Conservation (phyloP, 1,140 invertebrate species). For the Pachypsylla venusta region DNA sequence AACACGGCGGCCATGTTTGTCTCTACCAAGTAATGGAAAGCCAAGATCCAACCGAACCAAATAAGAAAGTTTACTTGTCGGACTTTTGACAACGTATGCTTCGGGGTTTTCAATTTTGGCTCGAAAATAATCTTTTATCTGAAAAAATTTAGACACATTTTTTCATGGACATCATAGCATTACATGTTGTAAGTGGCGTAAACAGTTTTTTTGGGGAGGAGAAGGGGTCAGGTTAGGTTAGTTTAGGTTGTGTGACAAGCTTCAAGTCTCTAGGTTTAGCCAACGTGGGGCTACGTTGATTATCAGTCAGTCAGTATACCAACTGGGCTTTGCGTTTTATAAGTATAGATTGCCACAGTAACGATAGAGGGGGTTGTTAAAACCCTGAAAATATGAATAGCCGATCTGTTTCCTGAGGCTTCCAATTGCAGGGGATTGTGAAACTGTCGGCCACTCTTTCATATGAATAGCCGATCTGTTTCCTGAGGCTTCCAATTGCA, state of each 20-base stretch:
- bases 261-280: neutral
- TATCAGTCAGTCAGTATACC: neutral
- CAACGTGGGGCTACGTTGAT: neutral
- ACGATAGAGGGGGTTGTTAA: too few species aligned
- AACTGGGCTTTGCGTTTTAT: too few species aligned
- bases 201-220: neutral
- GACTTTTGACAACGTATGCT: constrained; percentile 16
- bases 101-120: constrained; percentile 21
- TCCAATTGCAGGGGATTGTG: too few species aligned
- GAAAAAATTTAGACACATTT: constrained; percentile 15
- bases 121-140: constrained; percentile 21
- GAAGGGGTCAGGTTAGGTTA: neutral
- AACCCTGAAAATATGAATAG: too few species aligned
- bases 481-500: too few species aligned
- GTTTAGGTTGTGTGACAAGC: neutral
- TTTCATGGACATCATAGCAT: too few species aligned
- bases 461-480: too few species aligned
- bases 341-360: too few species aligned
- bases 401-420: too few species aligned
- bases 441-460: too few species aligned
- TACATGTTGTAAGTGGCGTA: neutral
- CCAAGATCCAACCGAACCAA: constrained; percentile 19
- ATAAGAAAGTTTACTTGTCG: constrained; percentile 10
- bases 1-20: constrained; percentile 14
- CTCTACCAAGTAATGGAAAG: constrained; percentile 12